Evolutionary conservation across 2,113 vertebrate genomes (phyloP), one percentile per base, ranked within the genome.

Genomic region (Chauna torquata): DNA sequence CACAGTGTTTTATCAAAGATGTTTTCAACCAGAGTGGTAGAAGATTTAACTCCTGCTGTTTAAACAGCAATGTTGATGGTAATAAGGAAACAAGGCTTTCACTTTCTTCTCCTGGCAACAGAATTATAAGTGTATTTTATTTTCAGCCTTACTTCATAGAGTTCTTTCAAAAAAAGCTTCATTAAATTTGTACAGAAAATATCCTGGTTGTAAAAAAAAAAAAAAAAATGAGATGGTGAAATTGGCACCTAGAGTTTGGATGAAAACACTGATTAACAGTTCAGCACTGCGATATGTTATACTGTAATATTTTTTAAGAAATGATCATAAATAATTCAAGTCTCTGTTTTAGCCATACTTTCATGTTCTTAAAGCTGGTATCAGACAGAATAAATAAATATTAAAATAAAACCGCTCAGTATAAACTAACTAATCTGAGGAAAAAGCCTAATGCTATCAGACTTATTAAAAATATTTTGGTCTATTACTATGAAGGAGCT

Each of bases 401-500:
- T 5, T 86, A 80, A 95, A 90, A 55, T 80, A 72, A 77, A 75
- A 30, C 38, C 77, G 78, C 30, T n/a, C 77, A 64, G 22, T 49
- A 25, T 62, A 90, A 66, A 24, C 4, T 49, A 61, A 10, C 12
- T 86, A 23, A 14, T 83, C 76, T 36, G 62, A 91, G 80, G 45
- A 40, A 87, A 94, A 87, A 69, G 4, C 13, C 84, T 91, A 34
- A 70, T 23, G 6, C 30, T 91, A 80, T 47, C 49, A 91, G 30
- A 44, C 57, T 86, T 93, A 83, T 22, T 92, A 78, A 30, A 90
- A 93, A 81, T 88, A 72, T n/a, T 84, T 93, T 90, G 62, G 38
- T 91, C 65, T 5, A 2, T 71, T 85, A 83, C 88, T 77, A 61
- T 68, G 54, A 97, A 90, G 92, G 83, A 97, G 97, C 94, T 69